Base-by-base conservation (phyloP, 2,113 vertebrate genomes). In the Gasterosteus aculeatus region DNA sequence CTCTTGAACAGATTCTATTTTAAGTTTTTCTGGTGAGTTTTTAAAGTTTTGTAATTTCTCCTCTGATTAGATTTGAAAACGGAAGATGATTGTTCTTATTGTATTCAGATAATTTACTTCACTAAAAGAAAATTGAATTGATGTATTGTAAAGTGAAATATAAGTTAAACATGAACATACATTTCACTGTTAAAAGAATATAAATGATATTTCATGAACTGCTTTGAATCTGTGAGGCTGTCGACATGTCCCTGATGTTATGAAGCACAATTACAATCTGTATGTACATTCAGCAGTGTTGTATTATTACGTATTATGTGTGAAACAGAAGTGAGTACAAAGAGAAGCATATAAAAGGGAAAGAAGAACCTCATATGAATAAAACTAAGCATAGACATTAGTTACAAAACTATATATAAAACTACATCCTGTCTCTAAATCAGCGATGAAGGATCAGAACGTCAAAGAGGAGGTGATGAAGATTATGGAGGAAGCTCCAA, bases 401-500 rank as follows among this genome's bases (percentile, higher is more conserved):
- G 2, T 11, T 54, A 7, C 12, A 47, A 26, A 33, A n/a, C n/a
- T n/a, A n/a, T n/a, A n/a, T 5, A 22, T 56, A 29, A 53, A 51
- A 22, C 4, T 3, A 26, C 19, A 51, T n/a, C 4, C 41, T 8
- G 1, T 56, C 10, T 31, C 11, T 16, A 0, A 5, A 8, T 15
- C 33, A 60, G 58, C 3, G 16, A 89, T 92, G 93, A 93, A 92
- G 89, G 88, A 90, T 1, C 86, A 90, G 39, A 88, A 84, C 19
- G 53, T 66, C 4, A 46, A 64, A 0, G 81, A 92, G 7, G 91
- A 93, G 51, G 85, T 93, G 29, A 15, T 31, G 3, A 92, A 79
- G 75, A 90, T 94, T n/a, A 82, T 94, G 14, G 77, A 91, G 1
- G 93, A 95, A 26, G 93, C 95, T 59, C 95, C 96, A 0, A 54